Conservation (phyloP, 2,888 invertebrate genomes). For the Eudasyphora cyanicolor region DNA sequence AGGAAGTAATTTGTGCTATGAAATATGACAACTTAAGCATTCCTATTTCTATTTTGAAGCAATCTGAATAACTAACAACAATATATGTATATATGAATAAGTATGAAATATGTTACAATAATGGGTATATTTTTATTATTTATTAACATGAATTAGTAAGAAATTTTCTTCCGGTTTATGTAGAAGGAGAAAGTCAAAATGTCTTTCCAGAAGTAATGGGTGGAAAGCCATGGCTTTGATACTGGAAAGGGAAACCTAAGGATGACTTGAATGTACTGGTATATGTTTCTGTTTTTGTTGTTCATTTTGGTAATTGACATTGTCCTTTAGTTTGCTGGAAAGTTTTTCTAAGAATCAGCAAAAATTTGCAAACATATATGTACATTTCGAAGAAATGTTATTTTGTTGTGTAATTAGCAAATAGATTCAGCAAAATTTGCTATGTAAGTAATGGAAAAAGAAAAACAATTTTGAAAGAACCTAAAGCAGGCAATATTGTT, state of each 20-base stretch:
- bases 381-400: no score
- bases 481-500: no score
- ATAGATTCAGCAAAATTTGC: not conserved
- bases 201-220: no score
- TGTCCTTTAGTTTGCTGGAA: not conserved
- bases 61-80: constrained; percentile 16
- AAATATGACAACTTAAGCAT: constrained; percentile 56
- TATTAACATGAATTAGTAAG: constrained; percentile 31
- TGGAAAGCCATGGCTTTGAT: not conserved
- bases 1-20: constrained; percentile 43
- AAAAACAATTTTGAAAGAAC: no score
- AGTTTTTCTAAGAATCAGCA: not conserved
- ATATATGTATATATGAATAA: constrained; percentile 6
- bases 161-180: not conserved
- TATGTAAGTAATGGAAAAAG: no score
- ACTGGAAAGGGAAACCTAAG: not conserved
- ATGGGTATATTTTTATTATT: constrained; percentile 40
- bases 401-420: not conserved
- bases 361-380: not conserved
- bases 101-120: constrained; percentile 39
- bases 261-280: no score
- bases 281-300: no score
- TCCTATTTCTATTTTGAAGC: constrained; percentile 42
- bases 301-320: not conserved
- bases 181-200: not conserved